phyloP scores from a whole-genome alignment of 2,888 invertebrate genomes.

The Acronicta leporina region DNA sequence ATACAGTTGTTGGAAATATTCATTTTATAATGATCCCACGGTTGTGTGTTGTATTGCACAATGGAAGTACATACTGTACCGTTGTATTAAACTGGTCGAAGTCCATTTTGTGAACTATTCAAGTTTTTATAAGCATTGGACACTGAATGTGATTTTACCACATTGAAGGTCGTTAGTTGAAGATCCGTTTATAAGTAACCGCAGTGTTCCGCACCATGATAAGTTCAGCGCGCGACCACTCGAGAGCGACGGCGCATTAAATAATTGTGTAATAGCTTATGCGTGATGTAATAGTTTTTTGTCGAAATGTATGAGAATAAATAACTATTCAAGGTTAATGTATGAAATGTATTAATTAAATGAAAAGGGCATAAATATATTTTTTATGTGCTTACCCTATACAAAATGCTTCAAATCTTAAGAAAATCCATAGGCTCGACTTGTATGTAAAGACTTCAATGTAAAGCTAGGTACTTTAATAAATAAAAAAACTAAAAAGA shows the following conservation, averaged over 20 bases:
- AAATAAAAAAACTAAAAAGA: too few relatives aligned
- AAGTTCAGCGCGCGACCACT: constrained; percentile 17
- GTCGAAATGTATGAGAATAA: constrained; percentile 32
- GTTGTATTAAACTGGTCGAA: constrained; percentile 39
- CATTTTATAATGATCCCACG: constrained; percentile 15
- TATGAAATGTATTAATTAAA: constrained; percentile 12
- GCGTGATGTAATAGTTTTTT: constrained; percentile 51
- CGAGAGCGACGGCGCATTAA: constrained; percentile 27
- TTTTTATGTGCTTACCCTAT: too few relatives aligned
- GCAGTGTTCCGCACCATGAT: constrained; percentile 28
- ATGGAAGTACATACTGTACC: constrained; percentile 39
- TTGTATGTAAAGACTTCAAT: too few relatives aligned
- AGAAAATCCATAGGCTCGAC: too few relatives aligned
- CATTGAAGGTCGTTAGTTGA: constrained; percentile 50
- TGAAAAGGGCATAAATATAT: constrained; percentile 28
- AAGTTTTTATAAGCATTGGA: constrained; percentile 49
- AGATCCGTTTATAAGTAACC: constrained; percentile 54
- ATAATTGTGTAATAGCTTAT: constrained; percentile 39
- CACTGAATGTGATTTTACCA: constrained; percentile 45
- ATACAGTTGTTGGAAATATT: constrained; percentile 16
- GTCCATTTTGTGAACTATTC: constrained; percentile 46
- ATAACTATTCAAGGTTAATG: constrained; percentile 37
- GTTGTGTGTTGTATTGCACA: constrained; percentile 40
- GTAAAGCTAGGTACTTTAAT: too few relatives aligned
- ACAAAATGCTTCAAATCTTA: background rate